Conservation (phyloP, 2,797 vertebrate species). For the Coluber constrictor region DNA sequence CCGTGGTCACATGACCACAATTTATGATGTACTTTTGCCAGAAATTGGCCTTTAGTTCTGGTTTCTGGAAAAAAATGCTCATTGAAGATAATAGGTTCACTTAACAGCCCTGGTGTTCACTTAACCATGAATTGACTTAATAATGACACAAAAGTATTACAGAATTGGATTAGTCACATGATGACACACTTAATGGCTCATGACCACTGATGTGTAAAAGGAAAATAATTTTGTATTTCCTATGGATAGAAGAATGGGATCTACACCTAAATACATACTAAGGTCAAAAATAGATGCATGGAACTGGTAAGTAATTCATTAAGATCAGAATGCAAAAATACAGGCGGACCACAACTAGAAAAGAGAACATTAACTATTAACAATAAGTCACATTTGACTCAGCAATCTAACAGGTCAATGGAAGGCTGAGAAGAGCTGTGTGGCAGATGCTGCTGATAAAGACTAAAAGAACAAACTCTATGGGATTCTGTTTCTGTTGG, state of each 20-base stretch:
- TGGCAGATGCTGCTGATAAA: background rate
- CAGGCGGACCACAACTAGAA: background rate
- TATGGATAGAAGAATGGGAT: background rate
- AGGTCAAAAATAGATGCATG: background rate
- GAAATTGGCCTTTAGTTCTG: background rate
- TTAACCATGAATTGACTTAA: background rate
- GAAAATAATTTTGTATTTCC: background rate
- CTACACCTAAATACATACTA: background rate
- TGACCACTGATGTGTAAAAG: background rate
- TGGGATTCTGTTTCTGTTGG: background rate
- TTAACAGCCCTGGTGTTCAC: background rate
- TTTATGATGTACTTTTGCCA: background rate
- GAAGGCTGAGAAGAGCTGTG: background rate
- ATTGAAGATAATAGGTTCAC: background rate
- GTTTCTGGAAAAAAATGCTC: background rate
- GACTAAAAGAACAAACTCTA: background rate
- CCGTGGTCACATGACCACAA: background rate
- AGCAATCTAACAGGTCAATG: background rate
- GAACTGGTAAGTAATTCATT: background rate
- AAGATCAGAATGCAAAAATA: background rate
- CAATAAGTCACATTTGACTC: background rate
- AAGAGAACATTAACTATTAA: background rate
- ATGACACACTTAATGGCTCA: background rate
- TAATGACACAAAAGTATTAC: background rate
- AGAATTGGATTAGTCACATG: background rate